Evolutionary conservation across 2,113 vertebrate species (phyloP).

Genomic region (Oxygymnocypris stewartii): DNA sequence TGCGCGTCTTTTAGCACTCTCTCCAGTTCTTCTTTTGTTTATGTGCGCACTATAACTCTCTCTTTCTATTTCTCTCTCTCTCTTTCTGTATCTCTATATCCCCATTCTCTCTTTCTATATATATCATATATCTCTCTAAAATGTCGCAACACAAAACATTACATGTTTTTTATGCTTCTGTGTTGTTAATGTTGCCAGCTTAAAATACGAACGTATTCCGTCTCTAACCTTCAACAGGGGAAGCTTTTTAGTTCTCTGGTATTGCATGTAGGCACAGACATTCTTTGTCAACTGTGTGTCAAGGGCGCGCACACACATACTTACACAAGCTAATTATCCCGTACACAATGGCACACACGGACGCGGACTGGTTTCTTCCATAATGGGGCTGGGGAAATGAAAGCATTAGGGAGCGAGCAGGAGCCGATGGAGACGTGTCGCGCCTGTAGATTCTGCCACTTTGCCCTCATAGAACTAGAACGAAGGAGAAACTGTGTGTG

Average conservation of each 20-base stretch:
- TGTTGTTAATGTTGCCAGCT: neutral
- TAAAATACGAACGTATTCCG: neutral
- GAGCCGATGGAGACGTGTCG: constrained; percentile 72
- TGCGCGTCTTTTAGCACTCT: neutral
- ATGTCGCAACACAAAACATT: neutral
- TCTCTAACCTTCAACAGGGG: neutral
- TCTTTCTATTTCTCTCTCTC: neutral
- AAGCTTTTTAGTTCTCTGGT: neutral
- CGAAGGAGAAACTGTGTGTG: constrained; percentile 5
- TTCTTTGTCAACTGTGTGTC: constrained; percentile 68
- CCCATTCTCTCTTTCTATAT: neutral
- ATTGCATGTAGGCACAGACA: constrained; percentile 51
- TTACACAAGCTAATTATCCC: constrained; percentile 57
- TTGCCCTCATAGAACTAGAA: constrained; percentile 64
- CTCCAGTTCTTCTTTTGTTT: constrained; percentile 1
- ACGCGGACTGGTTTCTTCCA: constrained; percentile 61
- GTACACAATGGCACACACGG: constrained; percentile 64
- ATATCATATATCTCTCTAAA: neutral
- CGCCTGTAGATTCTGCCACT: constrained; percentile 73
- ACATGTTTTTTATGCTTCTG: neutral
- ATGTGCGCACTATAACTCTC: neutral
- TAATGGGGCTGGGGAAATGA: constrained; percentile 74
- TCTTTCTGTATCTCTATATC: neutral
- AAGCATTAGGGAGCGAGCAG: constrained; percentile 65
- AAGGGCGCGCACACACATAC: constrained; percentile 67